Percentiles rank a stretch among this genome's conserved stretches.
Evolutionary conservation across 2,797 vertebrate genomes (phyloP).

Genomic region (Xenops minutus): DNA sequence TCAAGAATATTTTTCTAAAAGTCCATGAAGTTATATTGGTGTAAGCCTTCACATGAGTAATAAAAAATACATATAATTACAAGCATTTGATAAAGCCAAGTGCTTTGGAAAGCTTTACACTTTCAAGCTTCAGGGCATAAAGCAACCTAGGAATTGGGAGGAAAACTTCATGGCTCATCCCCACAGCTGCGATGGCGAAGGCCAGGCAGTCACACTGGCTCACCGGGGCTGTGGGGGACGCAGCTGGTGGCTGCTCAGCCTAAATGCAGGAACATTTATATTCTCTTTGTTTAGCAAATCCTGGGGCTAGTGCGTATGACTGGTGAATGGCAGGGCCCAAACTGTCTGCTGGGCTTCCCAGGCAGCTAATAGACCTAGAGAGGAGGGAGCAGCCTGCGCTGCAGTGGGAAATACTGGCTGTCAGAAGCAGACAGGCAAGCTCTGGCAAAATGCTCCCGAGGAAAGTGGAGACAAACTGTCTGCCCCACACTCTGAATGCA

Average conservation of each 20-base stretch:
- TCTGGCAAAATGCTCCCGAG: background rate
- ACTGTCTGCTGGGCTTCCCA: background rate
- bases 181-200: background rate
- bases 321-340: background rate
- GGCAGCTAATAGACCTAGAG: background rate
- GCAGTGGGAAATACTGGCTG: background rate
- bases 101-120: background rate
- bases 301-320: background rate
- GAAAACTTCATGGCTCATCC: background rate
- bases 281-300: background rate
- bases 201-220: background rate
- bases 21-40: background rate
- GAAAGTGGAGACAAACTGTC: slow-evolving; percentile 56
- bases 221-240: background rate
- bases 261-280: background rate
- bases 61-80: slow-evolving; percentile 32
- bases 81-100: slow-evolving; percentile 43
- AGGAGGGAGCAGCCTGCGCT: background rate
- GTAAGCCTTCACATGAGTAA: background rate
- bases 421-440: slow-evolving; percentile 6
- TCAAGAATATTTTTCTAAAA: slow-evolving; percentile 28
- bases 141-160: background rate
- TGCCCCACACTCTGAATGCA: background rate
- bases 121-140: slow-evolving; percentile 26
- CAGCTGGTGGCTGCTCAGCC: background rate